A percentile compares a stretch with the other conserved stretches of the same genome.
Evolutionary conservation across 2,888 invertebrate species (phyloP).

Genomic region (Yponomeuta sedellus): DNA sequence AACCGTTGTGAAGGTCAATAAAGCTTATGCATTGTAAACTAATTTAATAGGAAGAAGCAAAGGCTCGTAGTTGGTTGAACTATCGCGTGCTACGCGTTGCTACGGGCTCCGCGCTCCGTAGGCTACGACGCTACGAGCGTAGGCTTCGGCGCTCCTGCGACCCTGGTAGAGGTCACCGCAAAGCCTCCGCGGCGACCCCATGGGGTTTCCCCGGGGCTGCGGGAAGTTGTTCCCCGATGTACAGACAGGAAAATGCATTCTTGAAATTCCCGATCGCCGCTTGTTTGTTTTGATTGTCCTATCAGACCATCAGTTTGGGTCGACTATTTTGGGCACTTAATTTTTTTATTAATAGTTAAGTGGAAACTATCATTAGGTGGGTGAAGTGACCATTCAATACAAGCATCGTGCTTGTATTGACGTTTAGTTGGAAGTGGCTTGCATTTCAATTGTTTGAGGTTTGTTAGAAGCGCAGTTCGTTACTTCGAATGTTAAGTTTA

Average conservation of each 20-base stretch:
- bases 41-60: not conserved
- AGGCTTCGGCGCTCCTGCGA: conserved; percentile 7
- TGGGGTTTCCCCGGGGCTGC: conserved; percentile 13
- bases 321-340: no score
- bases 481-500: not conserved
- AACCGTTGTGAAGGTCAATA: not conserved
- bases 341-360: no score
- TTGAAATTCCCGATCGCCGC: not conserved
- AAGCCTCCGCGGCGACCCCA: conserved; percentile 37
- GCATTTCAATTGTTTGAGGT: not conserved
- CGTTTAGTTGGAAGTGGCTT: no score
- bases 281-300: not conserved
- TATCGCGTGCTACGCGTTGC: not conserved
- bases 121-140: conserved; percentile 15
- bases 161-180: conserved; percentile 44
- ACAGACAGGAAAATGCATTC: not conserved
- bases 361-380: no score
- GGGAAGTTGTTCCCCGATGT: not conserved
- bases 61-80: not conserved
- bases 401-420: no score
- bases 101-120: conserved; percentile 23
- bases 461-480: not conserved
- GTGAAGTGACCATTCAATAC: no score
- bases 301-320: not conserved
- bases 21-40: not conserved